Percentiles rank a stretch among this genome's conserved stretches.
These are phyloP conservation scores for Bombus waltoni DNA, from an alignment of 1,140 invertebrate genomes.

Conservation along the genomic window DNA sequence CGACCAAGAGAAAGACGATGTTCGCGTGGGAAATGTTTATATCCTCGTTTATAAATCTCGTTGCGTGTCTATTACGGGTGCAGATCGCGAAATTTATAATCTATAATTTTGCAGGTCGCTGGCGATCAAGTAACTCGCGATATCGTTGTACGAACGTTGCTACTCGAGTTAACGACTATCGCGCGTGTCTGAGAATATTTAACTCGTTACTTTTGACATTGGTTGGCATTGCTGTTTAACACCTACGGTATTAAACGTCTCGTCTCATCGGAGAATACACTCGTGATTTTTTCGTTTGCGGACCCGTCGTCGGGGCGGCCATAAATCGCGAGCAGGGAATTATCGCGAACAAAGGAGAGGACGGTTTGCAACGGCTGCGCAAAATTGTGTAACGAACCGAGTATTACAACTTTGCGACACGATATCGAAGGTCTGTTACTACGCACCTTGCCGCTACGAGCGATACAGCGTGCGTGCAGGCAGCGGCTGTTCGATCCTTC, in stretches of 20 bases:
- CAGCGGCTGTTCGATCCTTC: neutral
- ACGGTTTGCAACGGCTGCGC: neutral
- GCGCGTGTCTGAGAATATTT: neutral
- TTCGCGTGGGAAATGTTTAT: no score
- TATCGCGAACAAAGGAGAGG: conserved; percentile 4
- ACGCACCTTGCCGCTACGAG: conserved; percentile 29
- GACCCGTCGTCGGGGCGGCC: neutral
- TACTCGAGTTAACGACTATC: neutral
- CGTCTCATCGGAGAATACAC: neutral
- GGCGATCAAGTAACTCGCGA: fast-evolving
- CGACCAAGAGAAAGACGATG: no score
- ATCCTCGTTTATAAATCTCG: fast-evolving
- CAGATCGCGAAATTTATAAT: no score
- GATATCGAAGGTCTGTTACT: neutral
- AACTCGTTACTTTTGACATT: neutral
- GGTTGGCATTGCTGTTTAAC: neutral
- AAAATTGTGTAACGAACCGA: conserved; percentile 9
- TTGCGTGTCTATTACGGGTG: no score
- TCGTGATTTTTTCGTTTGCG: neutral
- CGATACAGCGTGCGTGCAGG: neutral
- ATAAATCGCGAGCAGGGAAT: neutral
- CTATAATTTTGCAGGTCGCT: no score
- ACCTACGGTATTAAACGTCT: neutral
- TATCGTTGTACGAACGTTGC: no score
- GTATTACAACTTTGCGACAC: neutral